phyloP scores from a whole-genome alignment of 37 sponge, comb jelly and placozoan genomes.

The Bolinopsis microptera region DNA sequence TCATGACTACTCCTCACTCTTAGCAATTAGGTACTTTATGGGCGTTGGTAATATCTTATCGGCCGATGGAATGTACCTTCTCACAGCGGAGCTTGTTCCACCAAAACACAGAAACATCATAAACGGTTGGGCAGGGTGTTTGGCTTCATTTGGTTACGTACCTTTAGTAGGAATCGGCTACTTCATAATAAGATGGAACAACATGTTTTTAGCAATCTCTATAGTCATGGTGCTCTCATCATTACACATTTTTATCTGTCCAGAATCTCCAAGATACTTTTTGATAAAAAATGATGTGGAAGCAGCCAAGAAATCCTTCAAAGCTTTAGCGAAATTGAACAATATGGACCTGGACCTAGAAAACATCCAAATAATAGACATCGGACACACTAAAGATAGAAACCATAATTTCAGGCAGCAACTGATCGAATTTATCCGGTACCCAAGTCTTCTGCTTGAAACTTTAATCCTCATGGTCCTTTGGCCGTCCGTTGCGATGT shows the following conservation, averaged over 20 bases:
- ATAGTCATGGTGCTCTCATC: not conserved
- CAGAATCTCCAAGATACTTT: not conserved
- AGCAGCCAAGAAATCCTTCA: not conserved
- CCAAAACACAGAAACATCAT: not conserved
- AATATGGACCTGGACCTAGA: not conserved
- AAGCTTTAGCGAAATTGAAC: not conserved
- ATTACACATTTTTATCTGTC: not conserved
- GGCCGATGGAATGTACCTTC: not conserved
- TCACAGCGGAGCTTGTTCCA: not conserved
- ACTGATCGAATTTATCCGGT: not conserved
- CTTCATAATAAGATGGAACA: not conserved
- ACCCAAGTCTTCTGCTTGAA: not conserved
- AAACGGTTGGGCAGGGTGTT: not conserved
- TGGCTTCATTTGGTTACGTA: too few species aligned
- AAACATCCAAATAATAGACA: too few species aligned
- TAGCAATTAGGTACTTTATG: not conserved
- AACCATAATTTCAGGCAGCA: too few species aligned
- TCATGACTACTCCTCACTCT: not conserved
- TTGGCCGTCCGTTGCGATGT: not conserved
- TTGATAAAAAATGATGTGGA: not conserved
- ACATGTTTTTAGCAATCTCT: not conserved
- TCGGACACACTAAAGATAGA: too few species aligned
- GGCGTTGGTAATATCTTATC: not conserved
- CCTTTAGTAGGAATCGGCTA: not conserved
- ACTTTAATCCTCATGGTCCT: not conserved